Base-by-base conservation (phyloP, 2,888 invertebrate species). In the Xestia rhomboidea region DNA sequence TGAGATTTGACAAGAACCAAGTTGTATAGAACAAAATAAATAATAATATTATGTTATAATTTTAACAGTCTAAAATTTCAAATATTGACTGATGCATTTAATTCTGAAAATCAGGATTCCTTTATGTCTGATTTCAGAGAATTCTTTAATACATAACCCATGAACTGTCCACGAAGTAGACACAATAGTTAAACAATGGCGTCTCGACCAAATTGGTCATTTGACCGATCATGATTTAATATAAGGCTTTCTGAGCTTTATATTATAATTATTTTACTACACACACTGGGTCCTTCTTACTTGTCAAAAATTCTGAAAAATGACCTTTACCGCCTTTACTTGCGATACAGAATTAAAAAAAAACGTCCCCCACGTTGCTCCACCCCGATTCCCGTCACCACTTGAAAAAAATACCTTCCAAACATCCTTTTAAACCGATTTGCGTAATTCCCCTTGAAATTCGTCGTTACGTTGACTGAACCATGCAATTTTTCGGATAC, bases 321-420 rank as follows among this genome's bases (percentile, higher is more conserved):
- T 46, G 13, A 77, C 49, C 60, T 49, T 62, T 27, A 57, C 41
- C 10, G 5, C 60, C 30, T 67, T 78, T 75, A 72, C 38, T 69
- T 71, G 38, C 68, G 54, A 80, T 86, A 75, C 81, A 87, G 80
- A 60, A 89, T 80, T 15, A n/a, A 68, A 79, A 68, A 79, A 85
- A 82, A 87, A 86, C 83, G 77, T 83, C 13, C 7, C 63, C 4
- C 24, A 63, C 34, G 24, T 38, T 30, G 51, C 77, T 85, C 68
- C 67, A 66, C 69, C 76, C 51, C 46, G 51, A 66, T 75, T 68
- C 41, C 49, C 75, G 30, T 70, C 72, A 34, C 83, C 85, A 86
- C 89, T 90, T 82, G 86, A 89, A 89, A 91, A 91, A 92, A 92
- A 91, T 92, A 92, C 92, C 88, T 90, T 79, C 80, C 72, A 71